These are phyloP conservation scores for Silurus glanis DNA, from an alignment of 2,113 vertebrate species.

Conservation along the genomic window DNA sequence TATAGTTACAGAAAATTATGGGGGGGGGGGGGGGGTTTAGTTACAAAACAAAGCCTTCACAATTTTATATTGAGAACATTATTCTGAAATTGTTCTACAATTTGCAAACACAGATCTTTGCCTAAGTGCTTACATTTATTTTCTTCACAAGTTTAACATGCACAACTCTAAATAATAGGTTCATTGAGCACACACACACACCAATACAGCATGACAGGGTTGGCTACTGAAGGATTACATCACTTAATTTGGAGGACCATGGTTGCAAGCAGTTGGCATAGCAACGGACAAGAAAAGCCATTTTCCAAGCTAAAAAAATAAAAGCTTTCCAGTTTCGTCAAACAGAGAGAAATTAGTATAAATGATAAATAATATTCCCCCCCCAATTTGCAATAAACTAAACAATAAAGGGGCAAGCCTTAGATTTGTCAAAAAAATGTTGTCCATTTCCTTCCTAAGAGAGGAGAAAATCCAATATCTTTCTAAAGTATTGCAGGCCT, in stretches of 20 bases:
- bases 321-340: slow-evolving; percentile 81
- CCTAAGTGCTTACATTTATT: neutral
- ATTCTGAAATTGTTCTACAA: too few relatives aligned
- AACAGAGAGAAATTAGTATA: slow-evolving; percentile 6
- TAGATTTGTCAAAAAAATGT: neutral
- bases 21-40: too few relatives aligned
- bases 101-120: neutral
- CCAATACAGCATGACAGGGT: neutral
- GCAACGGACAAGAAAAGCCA: slow-evolving; percentile 99
- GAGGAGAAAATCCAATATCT: neutral
- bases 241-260: slow-evolving; percentile 99
- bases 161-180: neutral
- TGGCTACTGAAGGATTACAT: slow-evolving; percentile 65
- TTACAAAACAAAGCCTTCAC: too few relatives aligned
- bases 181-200: neutral
- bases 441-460: neutral
- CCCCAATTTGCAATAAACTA: slow-evolving; percentile 19
- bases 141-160: neutral
- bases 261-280: slow-evolving; percentile 99
- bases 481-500: neutral
- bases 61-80: too few relatives aligned
- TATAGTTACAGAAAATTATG: too few relatives aligned
- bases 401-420: neutral
- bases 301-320: slow-evolving; percentile 78
- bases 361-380: neutral